These are phyloP conservation scores for Drosophila kanapiae DNA, from an alignment of 1,140 invertebrate species.

Conservation along the genomic window DNA sequence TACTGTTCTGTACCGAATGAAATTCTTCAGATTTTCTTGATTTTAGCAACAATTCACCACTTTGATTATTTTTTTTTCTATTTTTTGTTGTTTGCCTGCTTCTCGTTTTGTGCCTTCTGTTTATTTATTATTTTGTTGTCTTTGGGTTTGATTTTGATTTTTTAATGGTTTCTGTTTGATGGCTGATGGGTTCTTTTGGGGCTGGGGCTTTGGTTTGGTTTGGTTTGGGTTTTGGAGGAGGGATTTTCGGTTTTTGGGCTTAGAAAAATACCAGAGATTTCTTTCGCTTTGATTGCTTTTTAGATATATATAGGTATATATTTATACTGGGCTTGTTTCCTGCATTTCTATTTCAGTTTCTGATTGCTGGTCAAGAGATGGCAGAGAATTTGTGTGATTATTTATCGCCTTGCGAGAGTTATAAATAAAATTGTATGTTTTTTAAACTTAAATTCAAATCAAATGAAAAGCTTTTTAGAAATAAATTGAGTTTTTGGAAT, in stretches of 20 bases:
- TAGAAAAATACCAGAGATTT: constrained; percentile 72
- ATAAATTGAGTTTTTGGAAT: constrained; percentile 37
- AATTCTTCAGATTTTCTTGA: constrained; percentile 37
- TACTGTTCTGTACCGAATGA: constrained; percentile 43
- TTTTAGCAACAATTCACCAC: constrained; percentile 78
- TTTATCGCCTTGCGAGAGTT: constrained; percentile 16
- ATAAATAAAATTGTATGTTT: constrained; percentile 10
- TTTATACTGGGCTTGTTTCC: constrained; percentile 18
- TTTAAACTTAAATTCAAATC: constrained; percentile 29
- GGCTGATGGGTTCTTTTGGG: constrained; percentile 38
- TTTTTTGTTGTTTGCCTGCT: constrained; percentile 33
- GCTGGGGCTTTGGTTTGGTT: constrained; percentile 20
- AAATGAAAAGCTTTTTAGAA: constrained; percentile 38
- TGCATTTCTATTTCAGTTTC: constrained; percentile 37
- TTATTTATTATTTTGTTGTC: constrained; percentile 29
- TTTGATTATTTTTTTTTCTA: constrained; percentile 14
- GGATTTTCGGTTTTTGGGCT: constrained; percentile 43
- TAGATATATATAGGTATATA: constrained; percentile 7
- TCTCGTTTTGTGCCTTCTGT: constrained; percentile 58
- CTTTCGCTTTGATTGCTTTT: constrained; percentile 47
- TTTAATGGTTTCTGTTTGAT: constrained; percentile 43
- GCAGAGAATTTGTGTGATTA: constrained; percentile 50
- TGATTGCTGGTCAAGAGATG: constrained; percentile 50
- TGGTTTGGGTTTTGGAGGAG: constrained; percentile 39
- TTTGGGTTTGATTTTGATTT: constrained; percentile 36